Percentiles rank a stretch among this genome's conserved stretches.
Evolutionary conservation across 2,797 vertebrate species (phyloP).

Genomic region (Phoebastria nigripes): DNA sequence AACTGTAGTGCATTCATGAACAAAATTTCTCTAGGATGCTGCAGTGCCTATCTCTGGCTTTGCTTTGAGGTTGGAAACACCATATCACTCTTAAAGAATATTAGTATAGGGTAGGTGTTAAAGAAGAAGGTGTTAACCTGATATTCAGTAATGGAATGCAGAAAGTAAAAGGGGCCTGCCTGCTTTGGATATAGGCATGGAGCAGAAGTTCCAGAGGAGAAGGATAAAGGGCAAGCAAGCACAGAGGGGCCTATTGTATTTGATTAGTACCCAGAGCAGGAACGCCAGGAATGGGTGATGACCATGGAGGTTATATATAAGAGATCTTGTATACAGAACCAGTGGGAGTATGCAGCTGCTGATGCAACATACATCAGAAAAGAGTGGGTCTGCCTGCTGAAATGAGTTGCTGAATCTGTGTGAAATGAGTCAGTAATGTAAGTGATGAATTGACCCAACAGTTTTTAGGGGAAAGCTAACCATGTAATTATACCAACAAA

Average conservation of each 20-base stretch:
- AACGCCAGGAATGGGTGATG: constrained; percentile 9
- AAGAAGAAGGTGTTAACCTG: background rate
- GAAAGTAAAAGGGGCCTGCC: background rate
- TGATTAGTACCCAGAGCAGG: background rate
- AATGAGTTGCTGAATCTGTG: background rate
- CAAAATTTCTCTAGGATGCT: background rate
- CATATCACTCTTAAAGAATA: background rate
- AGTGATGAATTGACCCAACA: background rate
- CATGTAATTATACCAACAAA: background rate
- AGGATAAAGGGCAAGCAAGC: background rate
- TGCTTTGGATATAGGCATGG: background rate
- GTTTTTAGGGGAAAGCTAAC: background rate
- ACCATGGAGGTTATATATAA: background rate
- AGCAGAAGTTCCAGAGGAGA: background rate
- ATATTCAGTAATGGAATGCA: background rate
- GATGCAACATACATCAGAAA: background rate
- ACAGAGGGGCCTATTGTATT: background rate
- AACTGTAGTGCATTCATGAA: background rate
- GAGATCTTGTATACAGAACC: background rate
- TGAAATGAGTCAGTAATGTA: background rate
- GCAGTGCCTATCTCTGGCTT: background rate
- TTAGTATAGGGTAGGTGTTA: background rate
- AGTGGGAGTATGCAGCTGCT: background rate
- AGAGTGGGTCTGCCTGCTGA: background rate
- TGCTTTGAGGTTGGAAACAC: background rate